Evolutionary conservation across 1,140 invertebrate species (phyloP).

Genomic region (Oryctes rhinoceros): DNA sequence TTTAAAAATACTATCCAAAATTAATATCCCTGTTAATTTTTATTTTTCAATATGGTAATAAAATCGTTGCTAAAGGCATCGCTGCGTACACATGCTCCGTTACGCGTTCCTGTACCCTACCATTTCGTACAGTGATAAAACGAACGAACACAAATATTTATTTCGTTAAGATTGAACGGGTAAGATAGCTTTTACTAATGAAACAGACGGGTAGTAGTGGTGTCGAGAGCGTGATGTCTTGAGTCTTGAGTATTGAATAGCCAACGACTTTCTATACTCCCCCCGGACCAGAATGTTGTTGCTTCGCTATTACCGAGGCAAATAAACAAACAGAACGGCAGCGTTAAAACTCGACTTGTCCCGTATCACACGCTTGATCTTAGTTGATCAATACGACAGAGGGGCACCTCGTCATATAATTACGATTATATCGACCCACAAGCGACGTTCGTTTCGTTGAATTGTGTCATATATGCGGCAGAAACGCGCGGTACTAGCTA

Average conservation of each 20-base stretch:
- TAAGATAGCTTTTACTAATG: slow-evolving; percentile 10
- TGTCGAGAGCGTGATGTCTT: slow-evolving; percentile 27
- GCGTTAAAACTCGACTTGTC: slow-evolving; percentile 33
- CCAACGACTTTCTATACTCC: slow-evolving; percentile 26
- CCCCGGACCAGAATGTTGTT: not conserved
- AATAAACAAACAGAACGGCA: slow-evolving; percentile 32
- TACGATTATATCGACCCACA: slow-evolving; percentile 31
- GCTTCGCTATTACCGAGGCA: slow-evolving; percentile 17
- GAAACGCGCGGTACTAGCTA: not conserved
- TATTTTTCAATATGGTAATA: no score
- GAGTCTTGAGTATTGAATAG: slow-evolving; percentile 6
- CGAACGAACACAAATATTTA: not conserved
- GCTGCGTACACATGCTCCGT: no score
- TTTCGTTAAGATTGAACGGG: not conserved
- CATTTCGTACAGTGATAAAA: not conserved
- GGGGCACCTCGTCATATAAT: slow-evolving; percentile 36
- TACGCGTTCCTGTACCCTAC: no score
- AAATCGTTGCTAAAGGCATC: no score
- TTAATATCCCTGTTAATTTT: no score
- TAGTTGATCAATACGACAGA: slow-evolving; percentile 36
- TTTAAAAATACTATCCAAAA: no score
- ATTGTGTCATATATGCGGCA: slow-evolving; percentile 29
- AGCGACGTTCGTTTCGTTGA: slow-evolving; percentile 21
- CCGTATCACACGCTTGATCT: slow-evolving; percentile 33
- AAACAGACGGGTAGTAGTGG: not conserved